Evolutionary conservation across 1,140 invertebrate genomes (phyloP).

Genomic region (Cydia splendana): DNA sequence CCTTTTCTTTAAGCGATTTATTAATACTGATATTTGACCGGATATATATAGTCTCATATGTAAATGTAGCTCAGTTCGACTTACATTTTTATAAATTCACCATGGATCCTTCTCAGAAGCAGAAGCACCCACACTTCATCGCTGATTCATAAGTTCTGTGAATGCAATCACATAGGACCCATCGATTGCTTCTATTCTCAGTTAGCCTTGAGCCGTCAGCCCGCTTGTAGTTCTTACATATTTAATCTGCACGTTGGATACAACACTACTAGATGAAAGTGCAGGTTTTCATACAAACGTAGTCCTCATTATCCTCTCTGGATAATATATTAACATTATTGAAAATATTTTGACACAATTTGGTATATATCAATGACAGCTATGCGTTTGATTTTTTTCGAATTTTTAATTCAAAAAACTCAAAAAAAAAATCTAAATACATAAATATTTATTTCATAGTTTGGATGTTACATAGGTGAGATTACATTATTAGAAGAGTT

Average conservation of each 20-base stretch:
- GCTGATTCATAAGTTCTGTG: conserved; percentile 52
- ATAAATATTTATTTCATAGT: too few relatives aligned
- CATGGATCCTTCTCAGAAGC: neutral
- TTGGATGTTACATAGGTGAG: too few relatives aligned
- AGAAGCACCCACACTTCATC: conserved; percentile 35
- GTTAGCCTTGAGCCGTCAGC: conserved; percentile 10
- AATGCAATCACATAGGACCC: conserved; percentile 42
- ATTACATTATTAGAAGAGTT: too few relatives aligned
- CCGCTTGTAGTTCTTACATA: conserved; percentile 13
- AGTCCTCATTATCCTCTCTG: too few relatives aligned
- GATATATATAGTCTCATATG: neutral
- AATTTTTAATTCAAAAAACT: too few relatives aligned
- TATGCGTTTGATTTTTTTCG: too few relatives aligned
- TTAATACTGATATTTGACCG: neutral
- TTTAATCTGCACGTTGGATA: conserved; percentile 13
- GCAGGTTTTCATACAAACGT: too few relatives aligned
- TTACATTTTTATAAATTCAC: neutral
- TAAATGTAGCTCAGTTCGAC: neutral
- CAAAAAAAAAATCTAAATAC: too few relatives aligned
- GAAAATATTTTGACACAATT: too few relatives aligned
- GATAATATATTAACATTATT: too few relatives aligned
- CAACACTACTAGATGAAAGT: neutral
- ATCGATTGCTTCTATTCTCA: conserved; percentile 52
- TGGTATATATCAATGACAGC: too few relatives aligned
- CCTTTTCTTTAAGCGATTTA: too few relatives aligned